phyloP scores from a whole-genome alignment of 2,888 invertebrate genomes.

The Caenorhabditis becei region DNA sequence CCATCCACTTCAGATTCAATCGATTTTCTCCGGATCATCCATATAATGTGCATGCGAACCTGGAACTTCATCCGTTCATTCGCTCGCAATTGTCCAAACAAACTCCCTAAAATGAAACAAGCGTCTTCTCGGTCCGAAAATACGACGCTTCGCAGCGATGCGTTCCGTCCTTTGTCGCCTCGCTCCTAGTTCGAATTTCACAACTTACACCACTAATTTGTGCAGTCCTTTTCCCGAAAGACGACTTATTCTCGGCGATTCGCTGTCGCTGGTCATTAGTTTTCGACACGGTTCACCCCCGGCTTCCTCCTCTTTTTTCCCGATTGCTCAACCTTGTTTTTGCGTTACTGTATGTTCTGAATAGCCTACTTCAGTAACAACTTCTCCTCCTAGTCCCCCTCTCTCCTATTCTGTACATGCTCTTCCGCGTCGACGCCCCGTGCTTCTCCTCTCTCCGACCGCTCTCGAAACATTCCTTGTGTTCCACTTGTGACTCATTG shows the following conservation, averaged over 20 bases:
- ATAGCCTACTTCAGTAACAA: neutral
- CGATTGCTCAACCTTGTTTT: neutral
- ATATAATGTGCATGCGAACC: neutral
- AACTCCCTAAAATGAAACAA: constrained; percentile 48
- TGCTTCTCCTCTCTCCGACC: constrained; percentile 4
- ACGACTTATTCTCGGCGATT: constrained; percentile 15
- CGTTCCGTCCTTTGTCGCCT: constrained; percentile 43
- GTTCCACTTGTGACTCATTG: constrained; percentile 45
- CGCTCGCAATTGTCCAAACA: constrained; percentile 45
- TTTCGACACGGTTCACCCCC: constrained; percentile 29
- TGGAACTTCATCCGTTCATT: constrained; percentile 32
- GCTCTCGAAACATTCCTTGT: constrained; percentile 24
- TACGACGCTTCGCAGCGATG: constrained; percentile 27
- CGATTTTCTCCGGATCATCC: neutral
- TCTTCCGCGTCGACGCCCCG: neutral
- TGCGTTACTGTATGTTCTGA: neutral
- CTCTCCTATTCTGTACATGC: constrained; percentile 2
- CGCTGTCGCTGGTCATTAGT: constrained; percentile 15
- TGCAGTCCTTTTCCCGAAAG: constrained; percentile 28
- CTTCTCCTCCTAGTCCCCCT: neutral
- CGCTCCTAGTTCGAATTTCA: constrained; percentile 55
- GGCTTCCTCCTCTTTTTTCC: constrained; percentile 1
- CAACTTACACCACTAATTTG: constrained; percentile 61
- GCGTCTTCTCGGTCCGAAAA: constrained; percentile 55
- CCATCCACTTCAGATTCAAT: too few relatives aligned